A percentile compares a stretch with the other conserved stretches of the same genome.
phyloP scores from a whole-genome alignment of 2,113 vertebrate genomes.

The Psilopsiagon aymara region DNA sequence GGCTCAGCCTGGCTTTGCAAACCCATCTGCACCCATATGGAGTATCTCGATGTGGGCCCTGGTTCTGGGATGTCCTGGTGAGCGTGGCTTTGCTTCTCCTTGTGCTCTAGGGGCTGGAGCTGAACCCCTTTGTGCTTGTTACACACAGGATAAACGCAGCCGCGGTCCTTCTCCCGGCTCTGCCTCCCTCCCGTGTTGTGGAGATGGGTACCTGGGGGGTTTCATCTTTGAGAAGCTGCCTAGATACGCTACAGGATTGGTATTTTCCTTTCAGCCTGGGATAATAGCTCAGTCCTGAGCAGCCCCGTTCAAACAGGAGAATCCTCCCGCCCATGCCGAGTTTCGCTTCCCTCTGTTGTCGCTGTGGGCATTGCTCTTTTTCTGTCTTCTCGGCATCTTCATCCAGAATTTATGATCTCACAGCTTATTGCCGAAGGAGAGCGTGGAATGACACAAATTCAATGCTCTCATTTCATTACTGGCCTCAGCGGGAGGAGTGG shows the following conservation, averaged over 20 bases:
- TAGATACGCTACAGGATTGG: neutral
- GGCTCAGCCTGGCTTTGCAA: neutral
- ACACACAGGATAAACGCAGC: neutral
- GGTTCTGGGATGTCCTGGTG: neutral
- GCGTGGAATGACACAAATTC: slow-evolving; percentile 58
- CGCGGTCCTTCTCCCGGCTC: neutral
- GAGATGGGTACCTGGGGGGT: neutral
- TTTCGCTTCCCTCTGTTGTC: slow-evolving; percentile 5
- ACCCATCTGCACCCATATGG: neutral
- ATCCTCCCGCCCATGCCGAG: neutral
- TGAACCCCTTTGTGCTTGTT: neutral
- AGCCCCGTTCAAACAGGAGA: slow-evolving; percentile 9
- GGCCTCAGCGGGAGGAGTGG: slow-evolving; percentile 47
- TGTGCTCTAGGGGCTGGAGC: neutral
- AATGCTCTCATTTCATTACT: slow-evolving; percentile 57
- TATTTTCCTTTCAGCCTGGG: slow-evolving; percentile 6
- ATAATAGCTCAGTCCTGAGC: neutral
- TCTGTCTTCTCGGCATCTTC: slow-evolving; percentile 49
- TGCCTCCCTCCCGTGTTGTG: neutral
- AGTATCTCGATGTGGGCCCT: neutral
- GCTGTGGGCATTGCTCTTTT: slow-evolving; percentile 30
- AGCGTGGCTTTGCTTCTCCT: neutral
- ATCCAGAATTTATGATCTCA: slow-evolving; percentile 68
- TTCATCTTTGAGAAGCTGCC: neutral
- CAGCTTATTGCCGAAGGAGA: slow-evolving; percentile 44